Base-by-base conservation (phyloP, 92 coral and sea anemone genomes). In the Zoanthus sansibaricus region DNA sequence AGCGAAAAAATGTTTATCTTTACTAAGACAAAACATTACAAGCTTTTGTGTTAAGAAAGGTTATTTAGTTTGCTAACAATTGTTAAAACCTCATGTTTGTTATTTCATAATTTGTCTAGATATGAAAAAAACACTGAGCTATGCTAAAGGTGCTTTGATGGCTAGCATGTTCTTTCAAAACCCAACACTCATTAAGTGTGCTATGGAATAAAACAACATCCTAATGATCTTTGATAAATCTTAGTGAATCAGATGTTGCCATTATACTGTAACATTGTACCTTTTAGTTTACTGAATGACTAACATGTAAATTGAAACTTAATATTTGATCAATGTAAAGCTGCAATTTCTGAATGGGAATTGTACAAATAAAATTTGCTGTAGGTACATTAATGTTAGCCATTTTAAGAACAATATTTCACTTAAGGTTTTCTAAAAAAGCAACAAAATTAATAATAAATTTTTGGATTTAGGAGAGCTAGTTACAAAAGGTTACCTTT, bases 81-180 rank as follows among this genome's bases (percentile, higher is more conserved):
- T 61, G 21, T 61, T 61, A 61, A 61, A 61, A 61, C 68, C 68
- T 61, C 68, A 61, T 61, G 68, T 61, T 61, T 61, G 68, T 61
- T 61, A 61, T 61, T 61, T 61, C 68, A 61, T 61, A 61, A 61
- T 61, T 61, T 61, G 68, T 61, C 68, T 61, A 61, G 68, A 61
- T 61, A 61, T 61, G 68, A 61, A 61, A 61, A 61, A 61, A 61
- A 61, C 68, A 61, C 68, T 61, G 68, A 61, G 68, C 68, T 61
- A 61, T 61, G 68, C 68, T 61, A 61, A 61, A 61, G 68, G 68
- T 61, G 68, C 68, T 61, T 61, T 61, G 68, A 61, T 61, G 68
- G 68, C 68, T 61, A 61, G 68, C 68, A 61, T 61, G 68, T 61
- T 61, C 68, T 61, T 61, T 61, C 68, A 61, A 61, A 61, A 61